Evolutionary conservation across 2,888 invertebrate species (phyloP).

Genomic region (Lobophora halterata): DNA sequence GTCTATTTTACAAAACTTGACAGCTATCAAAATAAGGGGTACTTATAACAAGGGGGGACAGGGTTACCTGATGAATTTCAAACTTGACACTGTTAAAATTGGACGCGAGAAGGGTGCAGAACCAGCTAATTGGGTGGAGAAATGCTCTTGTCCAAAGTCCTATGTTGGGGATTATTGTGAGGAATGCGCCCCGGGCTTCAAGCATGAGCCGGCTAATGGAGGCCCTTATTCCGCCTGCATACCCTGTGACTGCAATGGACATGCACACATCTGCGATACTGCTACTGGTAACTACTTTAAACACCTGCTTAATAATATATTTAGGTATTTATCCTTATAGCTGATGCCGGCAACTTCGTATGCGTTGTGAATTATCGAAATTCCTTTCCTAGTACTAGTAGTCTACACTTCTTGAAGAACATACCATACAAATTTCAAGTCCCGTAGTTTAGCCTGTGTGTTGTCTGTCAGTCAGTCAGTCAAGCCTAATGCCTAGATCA

Average conservation of each 20-base stretch:
- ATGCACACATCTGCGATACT: constrained; percentile 97
- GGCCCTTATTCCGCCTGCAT: constrained; percentile 97
- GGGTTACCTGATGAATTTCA: constrained; percentile 94
- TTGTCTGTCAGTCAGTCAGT: too few relatives aligned
- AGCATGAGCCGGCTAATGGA: constrained; percentile 94
- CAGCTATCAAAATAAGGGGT: constrained; percentile 95
- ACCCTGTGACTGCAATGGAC: constrained; percentile 97
- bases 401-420: too few relatives aligned
- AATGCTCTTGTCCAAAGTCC: constrained; percentile 92
- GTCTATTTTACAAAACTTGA: constrained; percentile 95
- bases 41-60: constrained; percentile 92
- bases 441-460: too few relatives aligned
- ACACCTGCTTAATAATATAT: too few relatives aligned
- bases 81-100: constrained; percentile 92
- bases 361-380: too few relatives aligned
- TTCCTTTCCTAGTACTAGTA: too few relatives aligned
- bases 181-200: constrained; percentile 96
- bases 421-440: too few relatives aligned
- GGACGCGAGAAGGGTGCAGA: constrained; percentile 84
- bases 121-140: constrained; percentile 95
- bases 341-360: too few relatives aligned
- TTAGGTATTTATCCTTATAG: too few relatives aligned
- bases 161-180: constrained; percentile 98
- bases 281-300: constrained; percentile 94
- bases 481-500: too few relatives aligned